Evolutionary conservation across 2,113 vertebrate species (phyloP).

Genomic region (Brevimyrus niger): DNA sequence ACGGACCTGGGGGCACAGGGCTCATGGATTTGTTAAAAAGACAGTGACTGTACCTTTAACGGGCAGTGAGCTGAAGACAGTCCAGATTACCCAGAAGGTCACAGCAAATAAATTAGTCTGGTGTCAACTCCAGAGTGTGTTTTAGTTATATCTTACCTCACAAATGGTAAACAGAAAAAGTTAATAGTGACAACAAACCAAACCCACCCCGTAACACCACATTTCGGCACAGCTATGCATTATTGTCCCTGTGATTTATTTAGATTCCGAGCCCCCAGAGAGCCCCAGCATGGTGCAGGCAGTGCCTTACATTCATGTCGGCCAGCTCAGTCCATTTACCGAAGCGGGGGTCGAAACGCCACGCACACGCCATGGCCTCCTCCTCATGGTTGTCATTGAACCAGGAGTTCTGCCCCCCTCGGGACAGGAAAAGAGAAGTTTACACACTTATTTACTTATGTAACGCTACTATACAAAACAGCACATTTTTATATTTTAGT

Average conservation of each 20-base stretch:
- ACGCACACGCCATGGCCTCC: conserved; percentile 21
- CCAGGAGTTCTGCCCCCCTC: conserved; percentile 26
- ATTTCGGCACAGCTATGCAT: background rate
- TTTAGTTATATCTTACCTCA: background rate
- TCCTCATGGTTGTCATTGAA: conserved; percentile 20
- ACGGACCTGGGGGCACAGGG: conserved; percentile 9
- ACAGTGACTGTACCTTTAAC: background rate
- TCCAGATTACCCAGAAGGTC: background rate
- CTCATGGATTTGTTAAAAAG: background rate
- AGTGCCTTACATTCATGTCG: conserved; percentile 20
- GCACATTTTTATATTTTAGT: background rate
- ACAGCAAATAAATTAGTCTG: background rate
- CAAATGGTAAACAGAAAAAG: background rate
- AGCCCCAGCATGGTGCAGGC: background rate
- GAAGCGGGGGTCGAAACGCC: conserved; percentile 23
- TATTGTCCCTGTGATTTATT: background rate
- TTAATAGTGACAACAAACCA: background rate
- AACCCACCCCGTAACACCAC: background rate
- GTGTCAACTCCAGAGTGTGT: background rate
- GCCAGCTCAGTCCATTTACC: conserved; percentile 6
- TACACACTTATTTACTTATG: background rate
- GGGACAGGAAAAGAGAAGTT: background rate
- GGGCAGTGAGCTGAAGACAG: background rate
- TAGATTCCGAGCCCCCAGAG: background rate
- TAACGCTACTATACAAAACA: background rate